Evolutionary conservation across 2,888 invertebrate species (phyloP), one percentile per base, ranked within the genome.

Genomic region (Dicranocentrus wangi): DNA sequence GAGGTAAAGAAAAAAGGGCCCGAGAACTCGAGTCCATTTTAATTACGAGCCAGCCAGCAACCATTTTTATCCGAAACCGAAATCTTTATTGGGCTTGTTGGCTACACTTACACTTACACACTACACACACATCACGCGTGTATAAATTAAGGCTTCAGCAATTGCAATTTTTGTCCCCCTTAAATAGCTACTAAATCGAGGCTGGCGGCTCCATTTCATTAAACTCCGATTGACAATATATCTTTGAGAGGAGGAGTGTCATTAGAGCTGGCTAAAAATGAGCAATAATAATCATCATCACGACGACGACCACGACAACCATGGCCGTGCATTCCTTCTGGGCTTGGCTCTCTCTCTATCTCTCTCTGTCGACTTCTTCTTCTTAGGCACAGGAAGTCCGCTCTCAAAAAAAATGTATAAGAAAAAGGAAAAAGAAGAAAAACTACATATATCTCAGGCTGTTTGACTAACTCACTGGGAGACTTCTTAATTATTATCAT

Each of bases 221-320:
- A 75, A 75, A 75, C 55, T 75, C n/a, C 55, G 65, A 75, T 75
- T 75, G 75, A 75, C 75, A 75, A 55, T 75, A 66, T 66, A 66
- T 7, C 8, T 58, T 7, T 51, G 15, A 25, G 23, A 25, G 23
- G 58, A 27, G 10, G 58, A 58, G 5, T 25, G 15, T 10, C 25
- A 10, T 13, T 23, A 23, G 27, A 58, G 27, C 8, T 27, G 58
- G 58, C 51, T 51, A 3, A 13, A 51, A n/a, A 51, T 51, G n/a
- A 17, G 13, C 8, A n/a, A 17, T 13, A 51, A 51, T 17, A n/a
- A n/a, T 7, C 17, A 5, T 51, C 17, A 5, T 51, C 7, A 51
- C 7, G 5, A 39, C 5, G 5, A 13, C 51, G 51, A 5, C 17
- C 51, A 51, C n/a, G 3, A 17, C 19, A 43, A 61, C 27, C 43